Base-by-base conservation (phyloP, 2,888 invertebrate genomes). In the Deilephila porcellus region DNA sequence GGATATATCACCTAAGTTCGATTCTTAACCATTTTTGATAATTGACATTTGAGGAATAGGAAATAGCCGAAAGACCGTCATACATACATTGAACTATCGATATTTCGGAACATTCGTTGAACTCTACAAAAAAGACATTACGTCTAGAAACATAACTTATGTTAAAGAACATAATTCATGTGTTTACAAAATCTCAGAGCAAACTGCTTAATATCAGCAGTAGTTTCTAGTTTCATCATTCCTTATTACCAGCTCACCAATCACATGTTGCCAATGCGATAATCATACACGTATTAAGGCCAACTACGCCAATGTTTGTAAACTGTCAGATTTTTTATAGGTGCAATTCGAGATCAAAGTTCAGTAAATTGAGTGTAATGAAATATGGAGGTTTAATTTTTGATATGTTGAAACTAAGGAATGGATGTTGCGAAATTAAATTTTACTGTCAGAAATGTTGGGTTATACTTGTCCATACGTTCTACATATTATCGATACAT, bases 191-290 rank as follows among this genome's bases (percentile, higher is more conserved):
- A 73, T 71, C 32, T 34, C 37, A 71, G 71, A 71, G 53, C 34
- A 62, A 62, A 45, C 53, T 52, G 60, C 60, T 70, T 71, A 71
- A 70, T 73, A 34, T 73, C 60, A 60, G 45, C 37, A 56, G 60
- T 11, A 63, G 71, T 74, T 74, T 71, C 29, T 20, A 63, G 71
- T 74, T 74, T 71, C 29, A 64, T 74, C 71, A 52, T 52, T 29
- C 53, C 74, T 74, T 74, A 73, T 37, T 60, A n/a, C 25, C 29
- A 32, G 7, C 52, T 59, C 60, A 64, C 64, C 74, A 71, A 74
- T 74, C 64, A 74, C 64, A 67, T 37, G 60, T 71, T 71, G 67
- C 71, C 59, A 64, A 67, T 60, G 63, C 74, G 71, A 74, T 74
- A 74, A 71, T 71, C 64, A 53, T 64, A 71, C 67, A 67, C 37